Evolutionary conservation across 2,888 invertebrate genomes (phyloP).

Genomic region (Rotaria sp.): DNA sequence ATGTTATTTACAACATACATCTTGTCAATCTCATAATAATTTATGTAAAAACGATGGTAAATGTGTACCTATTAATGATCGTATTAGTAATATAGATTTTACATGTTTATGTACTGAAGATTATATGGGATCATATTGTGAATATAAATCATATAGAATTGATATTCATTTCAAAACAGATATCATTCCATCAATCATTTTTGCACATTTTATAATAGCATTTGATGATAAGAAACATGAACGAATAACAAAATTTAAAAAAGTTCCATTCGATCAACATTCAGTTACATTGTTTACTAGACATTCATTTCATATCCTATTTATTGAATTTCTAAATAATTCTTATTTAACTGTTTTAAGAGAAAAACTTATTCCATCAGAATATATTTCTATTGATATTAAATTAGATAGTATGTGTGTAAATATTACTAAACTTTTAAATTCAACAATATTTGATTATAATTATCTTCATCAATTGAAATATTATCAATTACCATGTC

Average conservation of each 20-base stretch:
- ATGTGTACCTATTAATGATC: not conserved
- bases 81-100: not conserved
- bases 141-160: not conserved
- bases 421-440: not conserved
- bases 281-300: not conserved
- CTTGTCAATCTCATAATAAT: not conserved
- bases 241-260: not conserved
- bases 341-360: not conserved
- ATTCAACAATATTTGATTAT: not conserved
- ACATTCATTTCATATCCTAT: not conserved
- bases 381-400: not conserved
- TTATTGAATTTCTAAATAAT: not conserved
- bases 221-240: not conserved
- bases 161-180: not conserved
- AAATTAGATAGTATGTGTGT: not conserved
- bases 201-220: not conserved
- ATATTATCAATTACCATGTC: not conserved
- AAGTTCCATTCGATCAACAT: not conserved
- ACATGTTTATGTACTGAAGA: not conserved
- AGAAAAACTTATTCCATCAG: not conserved
- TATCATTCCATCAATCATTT: not conserved
- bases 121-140: not conserved
- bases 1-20: not conserved
- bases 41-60: not conserved
- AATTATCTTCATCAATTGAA: not conserved